Conservation (phyloP, 1,140 invertebrate genomes). For the Nautilus pompilius region DNA sequence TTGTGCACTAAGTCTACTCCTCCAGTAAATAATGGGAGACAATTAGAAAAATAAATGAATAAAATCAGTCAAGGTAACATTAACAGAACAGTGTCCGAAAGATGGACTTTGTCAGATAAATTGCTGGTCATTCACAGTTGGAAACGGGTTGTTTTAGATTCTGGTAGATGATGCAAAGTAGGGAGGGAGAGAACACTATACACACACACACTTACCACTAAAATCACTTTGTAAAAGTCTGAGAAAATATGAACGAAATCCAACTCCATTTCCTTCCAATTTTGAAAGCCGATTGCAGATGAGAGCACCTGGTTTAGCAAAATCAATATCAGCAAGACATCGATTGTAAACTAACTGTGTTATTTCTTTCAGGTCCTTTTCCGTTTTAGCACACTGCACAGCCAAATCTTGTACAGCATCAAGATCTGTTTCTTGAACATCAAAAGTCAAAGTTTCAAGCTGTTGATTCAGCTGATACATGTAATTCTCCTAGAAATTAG, state of each 20-base stretch:
- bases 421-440: constrained; percentile 15
- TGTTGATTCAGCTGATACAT: no score
- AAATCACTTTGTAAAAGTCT: constrained; percentile 28
- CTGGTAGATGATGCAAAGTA: no score
- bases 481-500: no score
- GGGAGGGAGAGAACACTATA: no score
- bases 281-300: constrained; percentile 28
- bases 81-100: no score
- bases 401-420: constrained; percentile 15
- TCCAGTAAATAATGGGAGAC: no score
- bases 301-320: constrained; percentile 22
- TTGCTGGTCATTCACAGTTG: no score
- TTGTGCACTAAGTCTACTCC: no score
- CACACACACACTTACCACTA: constrained; percentile 29
- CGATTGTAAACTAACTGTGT: constrained; percentile 19
- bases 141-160: no score
- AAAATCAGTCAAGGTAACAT: no score
- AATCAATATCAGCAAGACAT: constrained; percentile 19
- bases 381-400: neutral
- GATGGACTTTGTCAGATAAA: no score
- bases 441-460: neutral
- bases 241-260: constrained; percentile 26
- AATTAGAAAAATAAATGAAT: no score
- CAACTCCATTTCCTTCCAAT: constrained; percentile 21
- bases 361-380: constrained; percentile 11